Evolutionary conservation across 2,888 invertebrate species (phyloP).

Genomic region (Cyaniris semiargus): DNA sequence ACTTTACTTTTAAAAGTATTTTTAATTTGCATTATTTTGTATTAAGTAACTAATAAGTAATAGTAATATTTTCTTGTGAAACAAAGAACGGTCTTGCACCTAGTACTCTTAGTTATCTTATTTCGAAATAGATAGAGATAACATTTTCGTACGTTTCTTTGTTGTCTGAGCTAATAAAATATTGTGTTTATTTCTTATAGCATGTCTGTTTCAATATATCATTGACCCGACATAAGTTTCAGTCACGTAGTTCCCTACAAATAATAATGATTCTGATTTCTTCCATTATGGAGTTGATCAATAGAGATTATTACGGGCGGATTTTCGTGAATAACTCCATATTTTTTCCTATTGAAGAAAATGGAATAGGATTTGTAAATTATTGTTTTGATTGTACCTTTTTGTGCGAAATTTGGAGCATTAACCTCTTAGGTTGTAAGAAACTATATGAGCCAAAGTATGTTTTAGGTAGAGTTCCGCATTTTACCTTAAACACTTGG

Average conservation of each 20-base stretch:
- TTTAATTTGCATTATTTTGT: background rate
- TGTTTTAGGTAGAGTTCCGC: too few relatives aligned
- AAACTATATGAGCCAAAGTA: too few relatives aligned
- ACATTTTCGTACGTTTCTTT: background rate
- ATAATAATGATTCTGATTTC: constrained; percentile 22
- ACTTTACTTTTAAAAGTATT: background rate
- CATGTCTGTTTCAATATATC: background rate
- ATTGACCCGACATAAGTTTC: constrained; percentile 12
- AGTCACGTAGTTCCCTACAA: constrained; percentile 11
- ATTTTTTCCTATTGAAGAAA: background rate
- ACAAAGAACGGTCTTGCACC: background rate
- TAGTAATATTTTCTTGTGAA: background rate
- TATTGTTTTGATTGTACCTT: background rate
- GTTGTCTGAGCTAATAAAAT: constrained; percentile 9
- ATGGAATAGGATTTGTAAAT: background rate
- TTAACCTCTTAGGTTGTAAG: too few relatives aligned
- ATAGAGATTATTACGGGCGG: constrained; percentile 19
- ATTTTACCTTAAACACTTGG: too few relatives aligned
- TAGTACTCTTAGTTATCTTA: background rate
- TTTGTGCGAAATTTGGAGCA: background rate
- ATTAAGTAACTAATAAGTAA: background rate
- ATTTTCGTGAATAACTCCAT: constrained; percentile 5
- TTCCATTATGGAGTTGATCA: constrained; percentile 7
- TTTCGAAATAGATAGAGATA: background rate
- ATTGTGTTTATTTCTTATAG: background rate